Conservation (phyloP, 2,888 invertebrate genomes). For the Agrotis exclamationis region DNA sequence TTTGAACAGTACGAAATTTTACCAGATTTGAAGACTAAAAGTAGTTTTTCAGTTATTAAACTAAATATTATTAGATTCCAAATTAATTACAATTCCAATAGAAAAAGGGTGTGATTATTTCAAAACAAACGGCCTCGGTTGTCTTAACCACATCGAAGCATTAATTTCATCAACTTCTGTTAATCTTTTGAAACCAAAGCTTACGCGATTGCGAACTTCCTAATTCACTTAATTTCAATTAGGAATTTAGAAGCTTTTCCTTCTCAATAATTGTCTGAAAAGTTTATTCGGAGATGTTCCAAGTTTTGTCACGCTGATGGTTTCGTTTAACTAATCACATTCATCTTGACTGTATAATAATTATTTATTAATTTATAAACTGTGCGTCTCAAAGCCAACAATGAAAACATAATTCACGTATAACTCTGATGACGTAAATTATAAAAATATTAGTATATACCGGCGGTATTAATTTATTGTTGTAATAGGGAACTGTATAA, state of each 20-base stretch:
- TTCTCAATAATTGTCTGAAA: not conserved
- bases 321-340: not conserved
- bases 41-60: not conserved
- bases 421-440: not conserved
- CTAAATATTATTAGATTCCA: not conserved
- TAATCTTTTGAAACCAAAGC: not conserved
- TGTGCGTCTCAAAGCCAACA: too few relatives aligned
- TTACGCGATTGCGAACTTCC: not conserved
- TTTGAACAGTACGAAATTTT: too few relatives aligned
- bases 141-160: not conserved
- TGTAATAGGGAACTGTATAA: not conserved
- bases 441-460: too few relatives aligned
- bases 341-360: too few relatives aligned
- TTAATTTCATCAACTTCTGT: not conserved
- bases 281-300: not conserved
- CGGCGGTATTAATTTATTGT: too few relatives aligned
- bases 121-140: not conserved
- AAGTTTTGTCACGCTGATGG: not conserved
- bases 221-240: not conserved
- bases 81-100: not conserved
- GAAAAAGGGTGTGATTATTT: not conserved
- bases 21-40: too few relatives aligned
- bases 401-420: too few relatives aligned
- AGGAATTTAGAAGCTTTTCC: not conserved
- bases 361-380: too few relatives aligned